phyloP scores from a whole-genome alignment of 2,888 invertebrate species.

The Drosophila nr. perissopoda region DNA sequence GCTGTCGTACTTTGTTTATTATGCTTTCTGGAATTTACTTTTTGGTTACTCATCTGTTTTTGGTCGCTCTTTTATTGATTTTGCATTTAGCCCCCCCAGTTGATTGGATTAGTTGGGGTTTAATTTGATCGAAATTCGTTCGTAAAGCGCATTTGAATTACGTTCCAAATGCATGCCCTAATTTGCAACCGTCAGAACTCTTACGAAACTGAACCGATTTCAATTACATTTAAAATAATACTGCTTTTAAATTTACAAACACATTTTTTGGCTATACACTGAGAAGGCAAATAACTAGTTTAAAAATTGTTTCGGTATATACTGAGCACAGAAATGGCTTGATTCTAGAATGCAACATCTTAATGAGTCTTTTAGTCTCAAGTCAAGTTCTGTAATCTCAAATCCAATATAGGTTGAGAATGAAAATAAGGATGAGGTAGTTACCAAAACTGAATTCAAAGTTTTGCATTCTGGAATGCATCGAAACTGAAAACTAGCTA shows the following conservation, averaged over 20 bases:
- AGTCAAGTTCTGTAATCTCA: background rate
- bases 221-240: background rate
- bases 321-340: background rate
- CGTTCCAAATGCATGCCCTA: background rate
- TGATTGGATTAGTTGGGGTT: slow-evolving; percentile 13
- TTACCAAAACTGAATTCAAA: background rate
- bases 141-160: background rate
- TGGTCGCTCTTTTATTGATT: slow-evolving; percentile 45
- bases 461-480: background rate
- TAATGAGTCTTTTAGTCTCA: background rate
- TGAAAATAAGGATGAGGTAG: background rate
- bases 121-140: slow-evolving; percentile 5
- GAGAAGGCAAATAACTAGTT: background rate
- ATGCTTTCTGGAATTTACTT: slow-evolving; percentile 25
- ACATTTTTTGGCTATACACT: background rate
- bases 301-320: background rate
- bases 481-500: background rate
- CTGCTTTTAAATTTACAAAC: background rate
- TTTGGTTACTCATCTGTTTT: background rate
- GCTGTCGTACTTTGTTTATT: slow-evolving; percentile 21
- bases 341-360: background rate
- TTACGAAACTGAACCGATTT: background rate
- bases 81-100: slow-evolving; percentile 34
- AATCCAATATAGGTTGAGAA: background rate
- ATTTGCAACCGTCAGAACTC: background rate